These are phyloP conservation scores for Leptobrachium leishanense DNA, from an alignment of 2,113 vertebrate species.

Conservation along the genomic window DNA sequence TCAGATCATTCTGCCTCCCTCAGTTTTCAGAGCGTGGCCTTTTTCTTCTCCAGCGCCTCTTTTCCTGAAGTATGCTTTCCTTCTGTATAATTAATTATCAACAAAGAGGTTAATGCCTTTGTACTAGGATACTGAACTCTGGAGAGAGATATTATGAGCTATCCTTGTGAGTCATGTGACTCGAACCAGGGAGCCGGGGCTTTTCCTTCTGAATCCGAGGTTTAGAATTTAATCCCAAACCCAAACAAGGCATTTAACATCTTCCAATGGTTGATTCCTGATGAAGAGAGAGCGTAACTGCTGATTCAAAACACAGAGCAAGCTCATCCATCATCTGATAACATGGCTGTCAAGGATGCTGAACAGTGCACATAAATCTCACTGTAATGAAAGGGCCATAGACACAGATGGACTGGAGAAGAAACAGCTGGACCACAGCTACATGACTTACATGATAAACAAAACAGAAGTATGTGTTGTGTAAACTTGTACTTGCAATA, in stretches of 20 bases:
- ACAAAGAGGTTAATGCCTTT: constrained; percentile 1
- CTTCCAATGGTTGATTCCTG: background rate
- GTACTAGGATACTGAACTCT: background rate
- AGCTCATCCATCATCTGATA: constrained; percentile 16
- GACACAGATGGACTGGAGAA: background rate
- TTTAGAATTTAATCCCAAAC: constrained; percentile 20
- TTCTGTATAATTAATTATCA: constrained; percentile 1
- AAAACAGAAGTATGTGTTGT: too few species aligned
- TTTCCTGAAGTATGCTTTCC: background rate
- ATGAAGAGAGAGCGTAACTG: constrained; percentile 1
- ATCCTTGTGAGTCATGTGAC: constrained; percentile 12
- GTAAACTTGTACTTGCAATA: too few species aligned
- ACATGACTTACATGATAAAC: too few species aligned
- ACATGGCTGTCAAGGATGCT: constrained; percentile 8
- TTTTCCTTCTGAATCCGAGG: constrained; percentile 17
- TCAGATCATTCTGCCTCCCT: background rate
- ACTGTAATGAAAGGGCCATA: background rate
- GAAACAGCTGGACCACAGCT: constrained; percentile 3
- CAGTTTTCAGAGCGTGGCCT: background rate
- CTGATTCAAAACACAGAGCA: constrained; percentile 5
- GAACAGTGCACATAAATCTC: background rate
- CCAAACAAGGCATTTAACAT: constrained; percentile 25
- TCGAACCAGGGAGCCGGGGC: constrained; percentile 17
- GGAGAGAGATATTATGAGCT: constrained; percentile 3
- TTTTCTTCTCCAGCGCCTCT: background rate